These are phyloP conservation scores for Myrmophylax atrothorax DNA, from an alignment of 2,113 vertebrate species.

Conservation along the genomic window DNA sequence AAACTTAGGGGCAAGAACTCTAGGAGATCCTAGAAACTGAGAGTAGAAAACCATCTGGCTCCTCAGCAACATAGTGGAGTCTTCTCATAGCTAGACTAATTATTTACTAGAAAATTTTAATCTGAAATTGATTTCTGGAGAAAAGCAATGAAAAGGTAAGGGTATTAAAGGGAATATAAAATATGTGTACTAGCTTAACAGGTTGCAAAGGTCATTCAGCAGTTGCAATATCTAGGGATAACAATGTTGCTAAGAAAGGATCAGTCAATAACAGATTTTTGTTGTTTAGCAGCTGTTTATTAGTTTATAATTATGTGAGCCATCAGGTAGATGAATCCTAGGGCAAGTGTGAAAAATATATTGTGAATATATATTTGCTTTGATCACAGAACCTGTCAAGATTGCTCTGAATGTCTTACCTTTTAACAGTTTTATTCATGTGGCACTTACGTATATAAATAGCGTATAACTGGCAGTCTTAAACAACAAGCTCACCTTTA, in stretches of 20 bases:
- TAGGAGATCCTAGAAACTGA: not conserved
- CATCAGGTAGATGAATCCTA: not conserved
- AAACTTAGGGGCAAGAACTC: not conserved
- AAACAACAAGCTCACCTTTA: not conserved
- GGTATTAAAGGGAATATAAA: not conserved
- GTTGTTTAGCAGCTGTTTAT: not conserved
- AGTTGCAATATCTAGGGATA: not conserved
- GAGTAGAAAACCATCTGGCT: not conserved
- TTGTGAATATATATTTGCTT: not conserved
- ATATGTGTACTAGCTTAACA: not conserved
- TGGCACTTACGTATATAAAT: not conserved
- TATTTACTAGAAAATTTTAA: not conserved
- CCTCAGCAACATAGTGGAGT: not conserved
- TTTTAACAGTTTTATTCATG: not conserved
- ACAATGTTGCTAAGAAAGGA: not conserved
- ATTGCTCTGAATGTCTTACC: not conserved
- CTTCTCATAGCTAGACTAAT: not conserved
- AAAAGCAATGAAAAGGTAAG: not conserved
- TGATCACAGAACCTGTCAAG: not conserved
- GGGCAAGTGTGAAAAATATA: not conserved
- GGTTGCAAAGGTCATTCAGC: not conserved
- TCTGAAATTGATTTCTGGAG: not conserved
- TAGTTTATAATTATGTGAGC: not conserved
- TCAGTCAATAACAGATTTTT: not conserved
- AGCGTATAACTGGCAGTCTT: not conserved